Evolutionary conservation across 2,113 vertebrate species (phyloP), one percentile per base, ranked within the genome.

Genomic region (Lontra canadensis): DNA sequence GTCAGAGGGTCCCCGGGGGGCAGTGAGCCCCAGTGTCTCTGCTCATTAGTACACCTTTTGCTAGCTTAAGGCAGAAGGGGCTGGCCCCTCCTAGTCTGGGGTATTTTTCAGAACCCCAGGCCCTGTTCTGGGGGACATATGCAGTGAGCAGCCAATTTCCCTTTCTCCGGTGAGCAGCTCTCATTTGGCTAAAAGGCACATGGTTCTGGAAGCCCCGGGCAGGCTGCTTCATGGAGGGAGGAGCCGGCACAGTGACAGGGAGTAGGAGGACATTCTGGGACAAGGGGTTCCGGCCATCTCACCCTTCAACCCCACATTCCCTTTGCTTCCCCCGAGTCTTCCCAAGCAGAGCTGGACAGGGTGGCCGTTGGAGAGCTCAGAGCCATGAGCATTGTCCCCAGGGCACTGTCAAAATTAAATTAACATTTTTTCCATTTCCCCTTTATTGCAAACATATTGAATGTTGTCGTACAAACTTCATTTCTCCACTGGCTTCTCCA

Each of bases 391-490:
- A 0, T 52, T 25, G 49, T 97, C 96, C 95, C 97, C 57, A 88
- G 97, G 96, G 92, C 59, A 49, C 96, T 73, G 88, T 95, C 93
- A 91, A 97, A 96, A 98, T 96, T 96, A 97, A 97, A 94, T 95
- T 92, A 93, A 97, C 95, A 95, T 98, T 97, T 97, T 97, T 96
- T 90, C 97, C 97, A 95, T 95, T 96, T 96, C 80, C 71, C 73
- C 67, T 94, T 98, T 84, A 97, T 96, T 97, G 96, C 96, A 94
- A 96, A 94, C 79, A 93, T 17, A 7, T 92, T 97, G 94, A 84
- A 96, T 14, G 26, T 57, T 44, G 26, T 94, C 80, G 65, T 59
- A 61, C 13, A 92, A 94, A 93, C 18, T 88, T 86, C 52, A 7
- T 71, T 86, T 97, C 81, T 94, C 89, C 91, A 14, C 63, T 91